Evolutionary conservation across 2,888 invertebrate genomes (phyloP), one percentile per base, ranked within the genome.

Genomic region (Drosophila vallismaia): DNA sequence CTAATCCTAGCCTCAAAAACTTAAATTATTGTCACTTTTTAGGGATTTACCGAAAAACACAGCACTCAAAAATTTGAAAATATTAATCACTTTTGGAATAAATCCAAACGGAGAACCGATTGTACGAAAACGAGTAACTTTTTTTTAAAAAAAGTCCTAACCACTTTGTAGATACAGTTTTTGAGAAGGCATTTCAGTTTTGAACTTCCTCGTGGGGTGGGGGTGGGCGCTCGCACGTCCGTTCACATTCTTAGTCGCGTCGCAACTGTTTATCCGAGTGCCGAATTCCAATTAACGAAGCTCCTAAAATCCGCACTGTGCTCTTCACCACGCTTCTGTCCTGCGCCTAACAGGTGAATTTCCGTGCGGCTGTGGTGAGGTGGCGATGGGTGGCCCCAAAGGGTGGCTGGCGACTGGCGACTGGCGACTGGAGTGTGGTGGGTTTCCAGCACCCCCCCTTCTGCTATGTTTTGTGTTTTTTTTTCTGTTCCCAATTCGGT

Each of bases 341-440:
- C 82, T 87, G 82, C 74, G 85, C 86, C 74, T 79, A 74, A 74
- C 86, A 86, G 88, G 84, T 84, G 88, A 82, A 72, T 77, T 77
- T 71, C 42, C 63, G 9, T 49, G 54, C 45, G 56, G 28, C 28
- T 6, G 28, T 6, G 28, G 28, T 28, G 28, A 4, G 1, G 28
- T 5, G 60, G 53, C 58, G 68, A 59, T 49, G 36, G 54, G 40
- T 50, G 36, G 40, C 19, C 40, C 14, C 9, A 3, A n/a, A 19
- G 40, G 40, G n/a, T 58, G 33, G 26, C 44, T 36, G 40, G n/a
- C 31, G 26, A 36, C 14, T 45, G 40, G n/a, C 31, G 26, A 36
- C 14, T 45, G 60, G 55, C 58, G 66, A 55, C n/a, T 29, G 14
- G 28, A 10, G 51, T 53, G 46, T 46, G 54, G 51, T 44, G 58